Evolutionary conservation across 2,888 invertebrate species (phyloP), one percentile per base, ranked within the genome.

Genomic region (Macrophya annulata): DNA sequence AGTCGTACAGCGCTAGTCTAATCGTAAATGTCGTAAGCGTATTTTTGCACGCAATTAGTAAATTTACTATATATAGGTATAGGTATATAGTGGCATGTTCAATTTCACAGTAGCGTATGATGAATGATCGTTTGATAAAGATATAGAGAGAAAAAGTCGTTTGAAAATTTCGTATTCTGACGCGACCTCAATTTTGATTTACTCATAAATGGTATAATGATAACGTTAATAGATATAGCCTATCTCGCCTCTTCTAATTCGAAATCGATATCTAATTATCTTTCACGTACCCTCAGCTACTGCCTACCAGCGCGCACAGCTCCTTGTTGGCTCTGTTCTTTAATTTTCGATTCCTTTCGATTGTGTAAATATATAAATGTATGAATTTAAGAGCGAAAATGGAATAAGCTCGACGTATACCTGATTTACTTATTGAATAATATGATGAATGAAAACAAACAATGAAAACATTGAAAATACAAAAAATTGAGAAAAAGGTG

Each of bases 201-300:
- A 86, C 87, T 86, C 88, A 87, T 88, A 88, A 89, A 86, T 86
- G 85, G 62, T 83, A 77, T 82, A 68, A 87, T 87, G 86, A 86
- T 89, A 89, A 89, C 89, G 88, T 88, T 89, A 90, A 91, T 89
- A 89, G 90, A 89, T 89, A 87, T 89, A 87, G 88, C 85, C 88
- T 85, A 87, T 88, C 86, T 89, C 86, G 87, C 87, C 81, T 86
- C 85, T 87, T 86, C 89, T 92, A 92, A 92, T 91, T 91, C 88
- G 88, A 91, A 92, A 92, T 92, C 92, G 89, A 92, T 92, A 92
- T 89, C 89, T 90, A 92, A 92, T 92, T 92, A 92, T 90, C 91
- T 88, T 87, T 88, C 87, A 87, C 85, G 84, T 83, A 85, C 76
- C 77, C 62, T 48, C n/a, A 21, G 72, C 43, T 74, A 45, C 62